These are phyloP conservation scores for Thalassaphorura encarpata DNA, from an alignment of 1,140 invertebrate genomes.

Conservation along the genomic window DNA sequence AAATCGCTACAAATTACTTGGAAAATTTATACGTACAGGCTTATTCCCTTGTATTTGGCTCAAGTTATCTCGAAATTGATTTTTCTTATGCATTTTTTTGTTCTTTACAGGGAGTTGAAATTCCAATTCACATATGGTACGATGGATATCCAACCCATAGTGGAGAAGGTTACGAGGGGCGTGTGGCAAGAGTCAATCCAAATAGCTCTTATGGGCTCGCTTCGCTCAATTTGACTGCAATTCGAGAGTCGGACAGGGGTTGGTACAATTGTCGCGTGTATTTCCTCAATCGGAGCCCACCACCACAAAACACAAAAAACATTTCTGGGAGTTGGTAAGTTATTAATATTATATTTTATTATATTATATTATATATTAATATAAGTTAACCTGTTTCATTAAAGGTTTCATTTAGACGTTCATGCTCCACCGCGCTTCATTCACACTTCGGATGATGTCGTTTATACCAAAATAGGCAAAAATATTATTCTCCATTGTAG, in stretches of 20 bases:
- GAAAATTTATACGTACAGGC: no score
- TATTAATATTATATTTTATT: no score
- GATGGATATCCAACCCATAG: conserved; percentile 91
- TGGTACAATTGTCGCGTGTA: conserved; percentile 97
- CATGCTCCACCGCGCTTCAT: conserved; percentile 80
- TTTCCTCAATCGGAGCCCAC: conserved; percentile 85
- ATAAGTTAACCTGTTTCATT: no score
- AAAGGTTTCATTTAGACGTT: conserved; percentile 87
- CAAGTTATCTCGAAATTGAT: no score
- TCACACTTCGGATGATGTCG: conserved; percentile 82
- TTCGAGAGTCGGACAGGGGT: conserved; percentile 83
- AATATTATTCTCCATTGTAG: conserved; percentile 63
- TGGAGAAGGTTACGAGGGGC: conserved; percentile 79
- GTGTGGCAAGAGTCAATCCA: conserved; percentile 73
- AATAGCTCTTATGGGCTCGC: conserved; percentile 59
- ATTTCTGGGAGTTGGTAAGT: conserved; percentile 67
- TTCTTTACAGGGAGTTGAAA: conserved; percentile 65
- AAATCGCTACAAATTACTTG: no score
- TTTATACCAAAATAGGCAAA: conserved; percentile 91
- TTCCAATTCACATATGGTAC: conserved; percentile 95
- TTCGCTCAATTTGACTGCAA: conserved; percentile 86
- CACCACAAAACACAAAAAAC: conserved; percentile 62
- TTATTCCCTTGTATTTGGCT: no score
- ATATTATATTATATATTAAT: no score
- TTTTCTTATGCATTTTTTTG: conserved; percentile 9